Evolutionary conservation across 2,888 invertebrate genomes (phyloP), one percentile per base, ranked within the genome.

Genomic region (Omphaloscelis lunosa): DNA sequence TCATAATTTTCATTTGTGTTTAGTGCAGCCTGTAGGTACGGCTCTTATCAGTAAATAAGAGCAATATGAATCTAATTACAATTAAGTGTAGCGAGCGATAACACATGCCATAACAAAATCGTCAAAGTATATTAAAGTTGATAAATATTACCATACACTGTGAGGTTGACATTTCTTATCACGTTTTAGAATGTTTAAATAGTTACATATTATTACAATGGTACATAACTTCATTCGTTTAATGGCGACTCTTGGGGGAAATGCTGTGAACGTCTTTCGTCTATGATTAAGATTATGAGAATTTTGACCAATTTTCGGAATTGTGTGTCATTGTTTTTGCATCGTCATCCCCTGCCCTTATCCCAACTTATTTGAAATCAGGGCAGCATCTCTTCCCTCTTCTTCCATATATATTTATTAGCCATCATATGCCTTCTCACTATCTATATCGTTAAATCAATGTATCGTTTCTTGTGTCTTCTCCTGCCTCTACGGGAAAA

Each of bases 41-140:
- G 51, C 23, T 51, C 59, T 83, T 82, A 83, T 83, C 79, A 68
- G 51, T 45, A 81, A 77, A 48, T 77, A 56, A 41, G 15, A 78
- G 58, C 68, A 23, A 29, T 59, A 61, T 58, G 65, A 80, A 83
- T 70, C 80, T 80, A 71, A 84, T 79, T 83, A 67, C 59, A 79
- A 80, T 83, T 72, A 83, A 56, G 70, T 76, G 58, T 61, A 59
- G 39, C 77, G 81, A 59, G 39, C 77, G 81, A 83, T 77, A 81
- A 81, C 68, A 69, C 12, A 45, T 39, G 56, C 77, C 71, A 74
- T 80, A 76, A 72, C 71, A 62, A 53, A 27, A 62, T 69, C 71
- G 39, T 61, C 61, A 29, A 83, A 65, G 75, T 72, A 56, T 34
- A 63, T 59, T 11, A 62, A 62, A 51, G 39, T 83, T 72, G 68